Evolutionary conservation across 1,140 invertebrate genomes (phyloP).

Genomic region (Leptoteleia sp.): DNA sequence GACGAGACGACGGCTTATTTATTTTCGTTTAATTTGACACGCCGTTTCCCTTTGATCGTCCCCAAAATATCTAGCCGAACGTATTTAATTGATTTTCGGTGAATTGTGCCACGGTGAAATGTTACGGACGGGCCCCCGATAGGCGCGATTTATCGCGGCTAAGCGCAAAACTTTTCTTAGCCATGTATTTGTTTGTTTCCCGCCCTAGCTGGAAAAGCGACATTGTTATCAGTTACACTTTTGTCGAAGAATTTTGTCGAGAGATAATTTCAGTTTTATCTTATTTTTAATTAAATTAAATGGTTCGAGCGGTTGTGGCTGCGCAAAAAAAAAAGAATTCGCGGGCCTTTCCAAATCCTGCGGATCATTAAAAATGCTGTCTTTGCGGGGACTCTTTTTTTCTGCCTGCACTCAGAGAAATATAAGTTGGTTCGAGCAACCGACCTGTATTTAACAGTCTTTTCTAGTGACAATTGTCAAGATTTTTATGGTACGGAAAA

Average conservation of each 20-base stretch:
- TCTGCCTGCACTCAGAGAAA: too few species aligned
- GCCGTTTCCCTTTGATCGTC: conserved; percentile 8
- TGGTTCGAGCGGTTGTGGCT: conserved; percentile 6
- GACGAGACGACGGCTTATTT: conserved; percentile 16
- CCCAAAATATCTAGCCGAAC: conserved; percentile 15
- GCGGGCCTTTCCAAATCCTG: too few species aligned
- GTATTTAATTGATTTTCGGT: conserved; percentile 41
- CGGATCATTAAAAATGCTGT: too few species aligned
- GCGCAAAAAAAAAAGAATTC: conserved; percentile 1
- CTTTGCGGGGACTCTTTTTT: too few species aligned
- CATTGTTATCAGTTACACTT: conserved; percentile 21
- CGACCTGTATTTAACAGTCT: too few species aligned
- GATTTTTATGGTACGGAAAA: too few species aligned
- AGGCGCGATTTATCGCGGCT: conserved; percentile 35
- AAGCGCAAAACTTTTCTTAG: conserved; percentile 40
- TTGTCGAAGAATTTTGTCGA: conserved; percentile 11
- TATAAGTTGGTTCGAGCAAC: too few species aligned
- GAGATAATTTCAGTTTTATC: conserved; percentile 24
- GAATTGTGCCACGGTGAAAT: conserved; percentile 11
- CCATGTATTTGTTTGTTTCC: conserved; percentile 45
- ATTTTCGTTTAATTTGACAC: conserved; percentile 27
- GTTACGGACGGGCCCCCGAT: conserved; percentile 31
- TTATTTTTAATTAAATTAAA: conserved; percentile 32
- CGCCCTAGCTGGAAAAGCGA: conserved; percentile 13
- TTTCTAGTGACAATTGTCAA: too few species aligned